These are phyloP conservation scores for Zosterops japonicus DNA, from an alignment of 2,113 vertebrate species.

Conservation along the genomic window DNA sequence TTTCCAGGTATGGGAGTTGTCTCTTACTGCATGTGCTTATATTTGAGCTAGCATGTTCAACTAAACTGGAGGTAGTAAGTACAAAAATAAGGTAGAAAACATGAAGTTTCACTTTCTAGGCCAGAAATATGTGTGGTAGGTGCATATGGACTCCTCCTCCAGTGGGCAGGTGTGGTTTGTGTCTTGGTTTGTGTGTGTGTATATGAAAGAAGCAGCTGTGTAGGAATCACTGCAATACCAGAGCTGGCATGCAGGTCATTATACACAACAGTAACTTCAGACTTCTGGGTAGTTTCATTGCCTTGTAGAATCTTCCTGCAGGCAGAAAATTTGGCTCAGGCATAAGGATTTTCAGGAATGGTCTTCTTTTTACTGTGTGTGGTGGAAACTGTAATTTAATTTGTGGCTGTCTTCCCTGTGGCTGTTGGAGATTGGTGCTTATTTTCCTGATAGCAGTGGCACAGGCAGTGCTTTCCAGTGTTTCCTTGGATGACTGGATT, in stretches of 20 bases:
- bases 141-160: background rate
- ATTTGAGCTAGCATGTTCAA: background rate
- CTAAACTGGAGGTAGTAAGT: background rate
- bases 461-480: background rate
- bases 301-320: background rate
- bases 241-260: background rate
- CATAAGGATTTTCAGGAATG: background rate
- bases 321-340: background rate
- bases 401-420: background rate
- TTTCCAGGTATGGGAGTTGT: background rate
- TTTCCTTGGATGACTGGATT: background rate
- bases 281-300: background rate
- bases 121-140: fast-evolving
- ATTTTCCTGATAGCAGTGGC: background rate
- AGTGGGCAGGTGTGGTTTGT: background rate
- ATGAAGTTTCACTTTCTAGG: background rate
- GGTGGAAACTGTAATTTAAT: background rate
- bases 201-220: background rate
- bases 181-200: background rate
- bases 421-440: background rate
- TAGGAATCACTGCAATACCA: background rate
- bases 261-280: background rate
- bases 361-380: background rate
- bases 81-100: background rate
- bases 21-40: background rate